phyloP scores from a whole-genome alignment of 2,888 invertebrate genomes.

The Drosophila testacea region DNA sequence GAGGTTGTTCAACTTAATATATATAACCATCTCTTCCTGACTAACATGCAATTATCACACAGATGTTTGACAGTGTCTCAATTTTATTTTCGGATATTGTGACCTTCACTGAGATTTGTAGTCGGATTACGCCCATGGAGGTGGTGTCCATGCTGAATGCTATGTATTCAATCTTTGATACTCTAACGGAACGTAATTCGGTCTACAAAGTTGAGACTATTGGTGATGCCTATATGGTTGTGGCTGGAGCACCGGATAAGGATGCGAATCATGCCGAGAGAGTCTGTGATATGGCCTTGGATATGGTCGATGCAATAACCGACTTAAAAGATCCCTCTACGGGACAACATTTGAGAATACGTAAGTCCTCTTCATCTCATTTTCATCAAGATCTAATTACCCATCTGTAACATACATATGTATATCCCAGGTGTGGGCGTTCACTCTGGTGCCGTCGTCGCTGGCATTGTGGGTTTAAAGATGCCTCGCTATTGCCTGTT shows the following conservation, averaged over 20 bases:
- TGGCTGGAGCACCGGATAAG: conserved; percentile 96
- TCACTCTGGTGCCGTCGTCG: conserved; percentile 96
- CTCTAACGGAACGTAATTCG: conserved; percentile 94
- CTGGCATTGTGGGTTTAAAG: conserved; percentile 96
- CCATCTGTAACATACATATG: too few relatives aligned
- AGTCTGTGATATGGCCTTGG: conserved; percentile 97
- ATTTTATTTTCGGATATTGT: conserved; percentile 99
- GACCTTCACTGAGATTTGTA: conserved; percentile 98
- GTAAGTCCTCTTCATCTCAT: conserved; percentile 78
- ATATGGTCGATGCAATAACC: conserved; percentile 97
- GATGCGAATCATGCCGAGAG: conserved; percentile 96
- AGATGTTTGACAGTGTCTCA: conserved; percentile 98
- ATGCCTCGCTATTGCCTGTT: conserved; percentile 91
- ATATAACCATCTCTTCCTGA: too few relatives aligned
- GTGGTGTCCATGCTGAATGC: conserved; percentile 98
- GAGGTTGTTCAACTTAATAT: conserved; percentile 88
- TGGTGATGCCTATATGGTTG: conserved; percentile 99
- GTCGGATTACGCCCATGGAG: conserved; percentile 97
- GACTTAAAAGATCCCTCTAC: conserved; percentile 97
- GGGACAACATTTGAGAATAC: conserved; percentile 92
- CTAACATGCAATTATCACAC: conserved; percentile 55
- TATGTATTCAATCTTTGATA: conserved; percentile 99
- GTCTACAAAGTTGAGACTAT: conserved; percentile 99
- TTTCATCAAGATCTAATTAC: not conserved
- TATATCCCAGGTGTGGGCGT: conserved; percentile 88